These are phyloP conservation scores for Glossophaga mutica DNA, from an alignment of 2,797 vertebrate genomes.

Conservation along the genomic window DNA sequence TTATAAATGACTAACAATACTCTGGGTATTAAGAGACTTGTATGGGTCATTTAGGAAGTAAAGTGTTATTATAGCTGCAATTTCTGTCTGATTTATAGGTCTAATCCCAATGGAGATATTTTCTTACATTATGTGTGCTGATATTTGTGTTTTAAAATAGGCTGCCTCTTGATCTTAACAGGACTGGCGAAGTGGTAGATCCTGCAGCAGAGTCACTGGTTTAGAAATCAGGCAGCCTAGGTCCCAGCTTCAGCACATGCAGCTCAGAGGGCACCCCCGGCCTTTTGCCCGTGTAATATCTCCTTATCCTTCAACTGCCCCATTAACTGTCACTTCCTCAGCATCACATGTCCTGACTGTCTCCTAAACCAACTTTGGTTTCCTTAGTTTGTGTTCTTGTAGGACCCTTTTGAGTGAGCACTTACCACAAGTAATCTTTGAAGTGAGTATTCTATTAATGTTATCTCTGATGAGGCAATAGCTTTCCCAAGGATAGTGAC, in stretches of 20 bases:
- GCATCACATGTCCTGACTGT: background rate
- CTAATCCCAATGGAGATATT: background rate
- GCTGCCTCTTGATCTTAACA: background rate
- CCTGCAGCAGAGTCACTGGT: background rate
- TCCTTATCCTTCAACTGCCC: background rate
- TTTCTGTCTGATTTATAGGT: background rate
- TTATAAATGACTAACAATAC: background rate
- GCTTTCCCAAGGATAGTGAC: background rate
- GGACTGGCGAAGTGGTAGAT: background rate
- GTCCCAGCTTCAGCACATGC: too few species aligned
- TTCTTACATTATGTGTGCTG: background rate
- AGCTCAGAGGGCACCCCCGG: too few species aligned
- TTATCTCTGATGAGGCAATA: background rate
- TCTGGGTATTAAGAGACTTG: background rate
- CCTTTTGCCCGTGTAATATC: background rate
- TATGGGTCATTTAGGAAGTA: background rate
- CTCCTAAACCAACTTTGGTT: background rate
- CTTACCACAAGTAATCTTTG: background rate
- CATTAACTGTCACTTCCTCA: background rate
- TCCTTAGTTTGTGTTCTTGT: background rate
- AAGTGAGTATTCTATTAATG: background rate
- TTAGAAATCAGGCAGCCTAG: background rate
- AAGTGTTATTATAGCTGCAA: background rate
- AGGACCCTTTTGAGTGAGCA: background rate
- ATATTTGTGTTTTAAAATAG: background rate